These are phyloP conservation scores for Dasyornis broadbenti DNA, from an alignment of 2,113 vertebrate species.

Conservation along the genomic window DNA sequence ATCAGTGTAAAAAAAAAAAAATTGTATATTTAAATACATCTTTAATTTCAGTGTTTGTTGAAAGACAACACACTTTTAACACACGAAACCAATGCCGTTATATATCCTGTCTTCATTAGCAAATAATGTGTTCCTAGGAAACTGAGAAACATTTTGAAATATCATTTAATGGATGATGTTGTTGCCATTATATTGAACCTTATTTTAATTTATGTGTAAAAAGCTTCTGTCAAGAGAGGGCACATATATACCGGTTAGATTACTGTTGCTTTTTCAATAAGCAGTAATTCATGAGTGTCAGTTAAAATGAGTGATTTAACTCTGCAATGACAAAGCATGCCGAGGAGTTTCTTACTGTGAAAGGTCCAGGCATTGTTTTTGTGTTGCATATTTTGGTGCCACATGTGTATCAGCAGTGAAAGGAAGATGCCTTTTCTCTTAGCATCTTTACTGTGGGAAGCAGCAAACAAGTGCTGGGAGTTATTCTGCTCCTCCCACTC, in stretches of 20 bases:
- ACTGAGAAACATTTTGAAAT: not conserved
- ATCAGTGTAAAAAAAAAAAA: not conserved
- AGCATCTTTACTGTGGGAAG: not conserved
- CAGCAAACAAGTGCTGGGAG: not conserved
- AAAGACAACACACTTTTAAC: not conserved
- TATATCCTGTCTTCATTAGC: not conserved
- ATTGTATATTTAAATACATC: not conserved
- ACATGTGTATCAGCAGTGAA: fast-evolving
- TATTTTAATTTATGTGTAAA: not conserved
- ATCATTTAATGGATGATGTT: not conserved
- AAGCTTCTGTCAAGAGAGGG: not conserved
- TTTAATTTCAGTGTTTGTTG: not conserved
- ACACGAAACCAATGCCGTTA: not conserved
- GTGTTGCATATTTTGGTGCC: not conserved
- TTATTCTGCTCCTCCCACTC: not conserved
- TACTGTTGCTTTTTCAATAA: not conserved
- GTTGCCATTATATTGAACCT: not conserved
- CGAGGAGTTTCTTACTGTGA: not conserved
- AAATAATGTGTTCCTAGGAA: not conserved
- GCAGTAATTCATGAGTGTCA: not conserved
- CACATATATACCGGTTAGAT: not conserved
- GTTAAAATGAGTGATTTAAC: not conserved
- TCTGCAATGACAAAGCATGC: not conserved
- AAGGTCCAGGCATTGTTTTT: not conserved
- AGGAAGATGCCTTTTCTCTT: not conserved